Conservation (phyloP, 2,113 vertebrate species). For the Vulpes ferrilata region DNA sequence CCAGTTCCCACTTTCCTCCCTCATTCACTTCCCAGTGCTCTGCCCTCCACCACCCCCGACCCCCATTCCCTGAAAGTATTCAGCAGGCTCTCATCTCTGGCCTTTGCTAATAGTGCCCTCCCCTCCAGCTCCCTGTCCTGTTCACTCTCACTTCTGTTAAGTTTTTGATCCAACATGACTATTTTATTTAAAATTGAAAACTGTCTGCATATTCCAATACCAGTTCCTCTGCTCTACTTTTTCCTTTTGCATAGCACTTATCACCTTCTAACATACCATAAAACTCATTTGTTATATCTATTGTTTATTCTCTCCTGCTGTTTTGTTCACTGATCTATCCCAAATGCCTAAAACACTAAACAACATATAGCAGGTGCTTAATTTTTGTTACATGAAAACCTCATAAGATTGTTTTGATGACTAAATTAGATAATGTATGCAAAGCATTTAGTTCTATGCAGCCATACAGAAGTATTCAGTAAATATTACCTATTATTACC, state of each 20-base stretch:
- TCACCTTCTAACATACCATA: not conserved
- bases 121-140: not conserved
- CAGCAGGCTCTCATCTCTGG: not conserved
- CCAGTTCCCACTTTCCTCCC: not conserved
- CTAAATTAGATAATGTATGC: not conserved
- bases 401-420: slow-evolving; percentile 8
- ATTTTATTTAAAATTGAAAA: not conserved
- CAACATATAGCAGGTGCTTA: slow-evolving; percentile 14
- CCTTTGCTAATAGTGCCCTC: not conserved
- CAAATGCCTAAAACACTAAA: slow-evolving; percentile 25
- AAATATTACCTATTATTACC: not conserved
- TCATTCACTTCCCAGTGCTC: too few species aligned
- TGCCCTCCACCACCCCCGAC: not conserved
- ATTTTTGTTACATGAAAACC: slow-evolving; percentile 47
- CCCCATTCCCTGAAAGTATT: not conserved
- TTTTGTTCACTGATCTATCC: not conserved
- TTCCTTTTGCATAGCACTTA: not conserved
- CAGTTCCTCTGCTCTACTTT: not conserved
- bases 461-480: not conserved
- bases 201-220: not conserved
- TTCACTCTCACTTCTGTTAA: not conserved
- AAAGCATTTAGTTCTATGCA: not conserved
- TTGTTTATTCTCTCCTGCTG: not conserved
- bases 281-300: not conserved
- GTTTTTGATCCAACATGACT: not conserved